A percentile compares a stretch with the other conserved stretches of the same genome.
phyloP scores from a whole-genome alignment of 2,888 invertebrate species.

The Calliscelio sp. region DNA sequence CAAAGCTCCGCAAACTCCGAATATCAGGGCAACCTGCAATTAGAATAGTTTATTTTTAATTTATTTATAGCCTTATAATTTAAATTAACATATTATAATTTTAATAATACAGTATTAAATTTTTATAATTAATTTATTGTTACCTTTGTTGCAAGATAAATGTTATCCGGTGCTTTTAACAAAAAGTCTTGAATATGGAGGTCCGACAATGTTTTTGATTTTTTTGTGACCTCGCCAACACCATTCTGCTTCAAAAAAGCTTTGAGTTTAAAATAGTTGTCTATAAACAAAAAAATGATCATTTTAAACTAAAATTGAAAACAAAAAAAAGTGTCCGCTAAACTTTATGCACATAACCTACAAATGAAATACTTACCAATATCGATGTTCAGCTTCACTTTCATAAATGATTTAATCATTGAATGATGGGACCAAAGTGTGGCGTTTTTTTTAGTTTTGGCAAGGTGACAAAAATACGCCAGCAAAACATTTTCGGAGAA shows the following conservation, averaged over 20 bases:
- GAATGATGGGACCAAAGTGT: conserved; percentile 46
- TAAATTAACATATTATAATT: too few relatives aligned
- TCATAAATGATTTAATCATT: conserved; percentile 40
- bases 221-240: conserved; percentile 30
- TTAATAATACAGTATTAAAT: neutral
- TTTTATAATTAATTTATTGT: conserved; percentile 24
- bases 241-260: conserved; percentile 41
- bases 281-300: conserved; percentile 2
- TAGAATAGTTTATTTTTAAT: too few relatives aligned
- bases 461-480: conserved; percentile 43
- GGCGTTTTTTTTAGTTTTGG: conserved; percentile 32
- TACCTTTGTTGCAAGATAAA: conserved; percentile 72
- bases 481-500: conserved; percentile 38
- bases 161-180: conserved; percentile 69
- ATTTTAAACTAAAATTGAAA: neutral
- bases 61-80: too few relatives aligned
- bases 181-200: conserved; percentile 48
- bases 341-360: conserved; percentile 27
- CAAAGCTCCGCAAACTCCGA: conserved; percentile 51
- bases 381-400: conserved; percentile 42
- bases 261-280: conserved; percentile 30
- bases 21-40: conserved; percentile 56
- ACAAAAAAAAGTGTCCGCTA: too few relatives aligned
- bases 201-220: conserved; percentile 51
- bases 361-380: conserved; percentile 42